A percentile compares a stretch with the other conserved stretches of the same genome.
Evolutionary conservation across 2,797 vertebrate species (phyloP).

Genomic region (Crenichthys baileyi): DNA sequence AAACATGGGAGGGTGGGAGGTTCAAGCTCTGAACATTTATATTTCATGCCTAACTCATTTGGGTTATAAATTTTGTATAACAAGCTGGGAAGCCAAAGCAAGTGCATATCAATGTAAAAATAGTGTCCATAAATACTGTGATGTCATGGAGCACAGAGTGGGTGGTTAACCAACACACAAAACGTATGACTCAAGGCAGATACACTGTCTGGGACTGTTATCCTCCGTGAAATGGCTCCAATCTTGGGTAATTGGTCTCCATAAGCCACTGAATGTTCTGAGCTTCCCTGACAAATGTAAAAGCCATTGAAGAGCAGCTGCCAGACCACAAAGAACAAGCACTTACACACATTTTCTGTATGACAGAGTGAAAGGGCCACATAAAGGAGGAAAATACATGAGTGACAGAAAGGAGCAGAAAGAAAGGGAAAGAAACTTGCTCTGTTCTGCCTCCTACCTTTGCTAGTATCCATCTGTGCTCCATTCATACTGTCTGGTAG

Average conservation of each 20-base stretch:
- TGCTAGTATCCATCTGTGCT: constrained; percentile 57
- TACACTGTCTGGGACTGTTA: constrained; percentile 59
- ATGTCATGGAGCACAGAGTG: constrained; percentile 35
- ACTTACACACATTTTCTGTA: constrained; percentile 59
- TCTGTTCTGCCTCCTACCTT: constrained; percentile 64
- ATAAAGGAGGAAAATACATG: constrained; percentile 13
- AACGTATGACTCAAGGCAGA: constrained; percentile 41
- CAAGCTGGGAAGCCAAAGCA: constrained; percentile 51
- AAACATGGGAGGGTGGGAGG: constrained; percentile 48
- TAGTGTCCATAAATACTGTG: constrained; percentile 24
- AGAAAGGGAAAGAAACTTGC: constrained; percentile 9
- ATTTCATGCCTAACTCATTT: constrained; percentile 62
- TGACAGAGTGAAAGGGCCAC: constrained; percentile 34
- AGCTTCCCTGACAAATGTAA: constrained; percentile 74
- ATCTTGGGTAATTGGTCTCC: constrained; percentile 80
- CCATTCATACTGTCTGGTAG: constrained; percentile 50
- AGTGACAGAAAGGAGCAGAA: constrained; percentile 27
- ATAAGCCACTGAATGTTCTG: constrained; percentile 75
- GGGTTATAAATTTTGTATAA: constrained; percentile 62
- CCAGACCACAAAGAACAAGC: constrained; percentile 65
- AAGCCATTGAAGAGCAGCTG: constrained; percentile 64
- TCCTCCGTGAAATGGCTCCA: constrained; percentile 75
- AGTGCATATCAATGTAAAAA: constrained; percentile 45
- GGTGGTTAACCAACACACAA: constrained; percentile 44
- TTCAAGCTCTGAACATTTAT: constrained; percentile 65